Percentiles rank a stretch among this genome's conserved stretches.
phyloP scores from a whole-genome alignment of 1,140 invertebrate species.

The Drosophila bipectinata region DNA sequence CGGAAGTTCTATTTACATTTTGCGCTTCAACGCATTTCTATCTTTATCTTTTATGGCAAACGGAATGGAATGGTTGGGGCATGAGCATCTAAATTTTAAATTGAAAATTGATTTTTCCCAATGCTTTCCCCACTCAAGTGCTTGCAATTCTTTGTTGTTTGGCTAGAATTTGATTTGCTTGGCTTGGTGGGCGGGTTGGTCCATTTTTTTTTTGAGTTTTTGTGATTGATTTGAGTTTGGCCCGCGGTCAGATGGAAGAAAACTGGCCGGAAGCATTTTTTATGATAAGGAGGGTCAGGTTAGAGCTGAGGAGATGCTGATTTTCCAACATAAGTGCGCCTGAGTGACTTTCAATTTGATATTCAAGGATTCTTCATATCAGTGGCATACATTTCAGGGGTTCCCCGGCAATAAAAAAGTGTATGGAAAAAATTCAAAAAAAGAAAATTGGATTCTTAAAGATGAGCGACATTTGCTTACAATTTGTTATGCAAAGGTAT shows the following conservation, averaged over 20 bases:
- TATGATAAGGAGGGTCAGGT: slow-evolving; percentile 15
- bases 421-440: slow-evolving; percentile 1
- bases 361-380: slow-evolving; percentile 14
- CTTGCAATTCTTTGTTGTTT: slow-evolving; percentile 39
- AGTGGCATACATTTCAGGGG: slow-evolving; percentile 7
- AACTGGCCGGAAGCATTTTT: slow-evolving; percentile 2
- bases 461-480: background rate
- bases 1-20: slow-evolving; percentile 74
- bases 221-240: slow-evolving; percentile 56
- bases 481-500: too few relatives aligned
- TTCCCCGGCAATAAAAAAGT: background rate
- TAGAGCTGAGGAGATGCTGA: background rate
- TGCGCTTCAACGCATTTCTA: slow-evolving; percentile 71
- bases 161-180: slow-evolving; percentile 54
- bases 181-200: slow-evolving; percentile 26
- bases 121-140: slow-evolving; percentile 28
- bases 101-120: slow-evolving; percentile 79
- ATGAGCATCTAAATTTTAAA: slow-evolving; percentile 74
- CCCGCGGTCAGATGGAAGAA: slow-evolving; percentile 49
- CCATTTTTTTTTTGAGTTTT: slow-evolving; percentile 40
- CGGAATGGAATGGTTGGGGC: slow-evolving; percentile 6
- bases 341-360: slow-evolving; percentile 51
- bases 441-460: slow-evolving; percentile 10
- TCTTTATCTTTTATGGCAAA: slow-evolving; percentile 52
- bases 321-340: slow-evolving; percentile 52